These are phyloP conservation scores for Bradypus variegatus DNA, from an alignment of 2,797 vertebrate species.

Conservation along the genomic window DNA sequence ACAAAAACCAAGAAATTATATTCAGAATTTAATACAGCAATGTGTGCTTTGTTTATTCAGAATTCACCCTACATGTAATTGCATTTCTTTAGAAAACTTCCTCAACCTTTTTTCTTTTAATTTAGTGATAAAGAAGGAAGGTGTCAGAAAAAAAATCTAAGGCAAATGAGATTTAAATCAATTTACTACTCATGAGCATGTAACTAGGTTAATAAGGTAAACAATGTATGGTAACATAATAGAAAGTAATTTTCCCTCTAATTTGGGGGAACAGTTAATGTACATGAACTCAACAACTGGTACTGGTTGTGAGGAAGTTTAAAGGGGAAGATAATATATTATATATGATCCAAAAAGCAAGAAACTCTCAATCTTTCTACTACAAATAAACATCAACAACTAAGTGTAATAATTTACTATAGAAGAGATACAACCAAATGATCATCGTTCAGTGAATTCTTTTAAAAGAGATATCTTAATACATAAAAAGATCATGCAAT, in stretches of 20 bases:
- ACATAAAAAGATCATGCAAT: background rate
- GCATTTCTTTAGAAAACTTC: constrained; percentile 1
- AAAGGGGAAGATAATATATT: background rate
- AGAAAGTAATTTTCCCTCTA: background rate
- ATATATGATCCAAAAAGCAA: background rate
- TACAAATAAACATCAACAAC: constrained; percentile 2
- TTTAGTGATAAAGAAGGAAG: background rate
- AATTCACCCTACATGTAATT: background rate
- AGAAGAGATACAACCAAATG: constrained; percentile 16
- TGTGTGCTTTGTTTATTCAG: background rate
- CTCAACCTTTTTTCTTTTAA: background rate
- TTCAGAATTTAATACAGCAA: background rate
- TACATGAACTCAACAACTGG: background rate
- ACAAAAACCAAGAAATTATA: background rate
- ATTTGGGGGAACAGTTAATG: background rate
- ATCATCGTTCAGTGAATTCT: background rate
- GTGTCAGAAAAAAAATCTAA: constrained; percentile 23
- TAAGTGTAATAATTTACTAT: background rate
- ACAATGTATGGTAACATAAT: background rate
- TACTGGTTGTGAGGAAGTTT: background rate
- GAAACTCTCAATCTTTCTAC: constrained; percentile 17
- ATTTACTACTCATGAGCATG: background rate
- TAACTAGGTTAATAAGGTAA: background rate
- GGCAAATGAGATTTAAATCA: constrained; percentile 24
- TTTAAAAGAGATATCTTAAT: background rate